phyloP scores from a whole-genome alignment of 2,113 vertebrate species.

The Nothoprocta perdicaria region DNA sequence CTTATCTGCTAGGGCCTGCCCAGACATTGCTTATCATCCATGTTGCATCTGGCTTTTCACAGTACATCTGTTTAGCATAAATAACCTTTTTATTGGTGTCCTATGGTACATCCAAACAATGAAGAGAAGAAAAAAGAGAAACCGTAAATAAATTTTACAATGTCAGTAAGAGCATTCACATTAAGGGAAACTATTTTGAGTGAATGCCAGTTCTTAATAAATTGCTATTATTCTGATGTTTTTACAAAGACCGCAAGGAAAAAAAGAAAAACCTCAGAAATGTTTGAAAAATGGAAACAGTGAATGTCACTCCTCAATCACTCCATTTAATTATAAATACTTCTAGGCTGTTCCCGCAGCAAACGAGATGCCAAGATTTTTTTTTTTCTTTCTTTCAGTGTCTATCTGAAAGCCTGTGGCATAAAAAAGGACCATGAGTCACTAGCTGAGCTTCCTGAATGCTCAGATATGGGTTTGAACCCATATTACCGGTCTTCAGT shows the following conservation, averaged over 20 bases:
- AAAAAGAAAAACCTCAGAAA: neutral
- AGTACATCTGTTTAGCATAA: conserved; percentile 50
- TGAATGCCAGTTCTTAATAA: conserved; percentile 61
- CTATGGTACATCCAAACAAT: conserved; percentile 55
- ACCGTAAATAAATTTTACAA: conserved; percentile 58
- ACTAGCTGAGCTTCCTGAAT: conserved; percentile 20
- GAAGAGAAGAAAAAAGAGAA: conserved; percentile 58
- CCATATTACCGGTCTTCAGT: neutral
- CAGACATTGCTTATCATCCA: conserved; percentile 5
- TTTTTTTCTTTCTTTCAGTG: neutral
- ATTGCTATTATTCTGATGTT: conserved; percentile 63
- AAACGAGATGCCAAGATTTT: neutral
- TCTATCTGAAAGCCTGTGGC: conserved; percentile 39
- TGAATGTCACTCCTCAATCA: conserved; percentile 38
- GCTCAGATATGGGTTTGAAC: neutral
- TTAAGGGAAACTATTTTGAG: conserved; percentile 61
- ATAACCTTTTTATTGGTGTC: conserved; percentile 25
- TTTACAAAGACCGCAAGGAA: conserved; percentile 56
- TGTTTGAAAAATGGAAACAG: conserved; percentile 21
- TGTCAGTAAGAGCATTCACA: conserved; percentile 58
- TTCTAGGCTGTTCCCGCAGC: conserved; percentile 44
- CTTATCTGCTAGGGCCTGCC: conserved; percentile 20
- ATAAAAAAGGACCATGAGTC: conserved; percentile 45
- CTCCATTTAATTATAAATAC: conserved; percentile 47
- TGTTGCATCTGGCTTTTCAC: conserved; percentile 3